phyloP scores from a whole-genome alignment of 30 jellyfish, hydroid and myxozoan species.

The Hydractinia symbiolongicarpus region DNA sequence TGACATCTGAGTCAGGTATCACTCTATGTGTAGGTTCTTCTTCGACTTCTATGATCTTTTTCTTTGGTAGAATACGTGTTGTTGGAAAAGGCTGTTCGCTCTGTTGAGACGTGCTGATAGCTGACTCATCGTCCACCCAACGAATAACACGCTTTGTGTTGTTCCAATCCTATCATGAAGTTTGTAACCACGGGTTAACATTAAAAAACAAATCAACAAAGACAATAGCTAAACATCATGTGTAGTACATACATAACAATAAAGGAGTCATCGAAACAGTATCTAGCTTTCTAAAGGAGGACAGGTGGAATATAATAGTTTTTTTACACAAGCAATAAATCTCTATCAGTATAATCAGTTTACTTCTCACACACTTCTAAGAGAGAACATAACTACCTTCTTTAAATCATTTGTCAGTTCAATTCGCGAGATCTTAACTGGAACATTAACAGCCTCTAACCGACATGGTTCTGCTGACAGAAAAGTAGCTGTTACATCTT shows the following conservation, averaged over 20 bases:
- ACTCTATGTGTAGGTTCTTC: slow-evolving; percentile 58
- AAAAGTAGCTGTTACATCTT: slow-evolving; percentile 61
- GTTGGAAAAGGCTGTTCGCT: slow-evolving; percentile 21
- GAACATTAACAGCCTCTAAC: slow-evolving; percentile 44
- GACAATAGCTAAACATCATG: background rate
- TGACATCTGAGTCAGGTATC: slow-evolving; percentile 53
- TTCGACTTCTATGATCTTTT: slow-evolving; percentile 64
- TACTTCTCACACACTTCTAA: no score
- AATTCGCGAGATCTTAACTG: slow-evolving; percentile 59
- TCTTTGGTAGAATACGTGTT: slow-evolving; percentile 23
- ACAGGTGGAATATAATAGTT: no score
- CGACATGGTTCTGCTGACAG: slow-evolving; percentile 40
- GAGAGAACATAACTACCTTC: no score
- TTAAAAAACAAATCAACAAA: background rate
- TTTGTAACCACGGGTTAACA: slow-evolving; percentile 39
- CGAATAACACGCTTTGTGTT: slow-evolving; percentile 62
- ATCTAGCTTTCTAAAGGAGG: background rate
- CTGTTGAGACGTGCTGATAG: slow-evolving; percentile 22
- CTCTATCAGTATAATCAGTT: no score
- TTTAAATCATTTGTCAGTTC: slow-evolving; percentile 8
- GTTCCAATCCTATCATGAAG: slow-evolving; percentile 39
- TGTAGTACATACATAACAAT: background rate
- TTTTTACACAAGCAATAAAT: no score
- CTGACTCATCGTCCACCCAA: slow-evolving; percentile 60
- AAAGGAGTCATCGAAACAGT: background rate